Percentiles rank a stretch among this genome's conserved stretches.
phyloP scores from a whole-genome alignment of 2,888 invertebrate genomes.

The Lamellibrachia satsuma region DNA sequence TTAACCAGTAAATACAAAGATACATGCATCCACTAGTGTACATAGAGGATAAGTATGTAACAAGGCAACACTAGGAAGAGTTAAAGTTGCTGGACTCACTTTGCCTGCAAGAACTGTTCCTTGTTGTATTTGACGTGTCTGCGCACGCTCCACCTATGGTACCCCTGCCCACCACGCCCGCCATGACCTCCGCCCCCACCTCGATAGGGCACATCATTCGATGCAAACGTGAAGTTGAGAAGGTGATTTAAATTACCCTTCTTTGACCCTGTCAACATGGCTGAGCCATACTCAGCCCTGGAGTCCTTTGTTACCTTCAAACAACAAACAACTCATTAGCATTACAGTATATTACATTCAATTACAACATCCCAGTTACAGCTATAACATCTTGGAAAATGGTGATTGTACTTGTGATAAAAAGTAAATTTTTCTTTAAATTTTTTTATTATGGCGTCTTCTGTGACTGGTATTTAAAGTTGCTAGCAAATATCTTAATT shows the following conservation, averaged over 20 bases:
- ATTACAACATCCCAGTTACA: not conserved
- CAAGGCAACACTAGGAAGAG: not conserved
- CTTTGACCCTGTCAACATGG: slow-evolving; percentile 80
- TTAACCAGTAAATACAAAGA: too few species aligned
- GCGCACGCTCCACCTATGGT: slow-evolving; percentile 35
- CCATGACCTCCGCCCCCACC: slow-evolving; percentile 32
- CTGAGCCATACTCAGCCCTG: slow-evolving; percentile 78
- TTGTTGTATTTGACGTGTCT: slow-evolving; percentile 79
- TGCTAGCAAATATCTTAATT: not conserved
- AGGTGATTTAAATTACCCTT: slow-evolving; percentile 89
- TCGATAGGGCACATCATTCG: slow-evolving; percentile 67
- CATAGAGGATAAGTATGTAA: not conserved
- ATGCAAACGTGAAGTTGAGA: slow-evolving; percentile 88
- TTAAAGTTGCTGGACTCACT: slow-evolving; percentile 72
- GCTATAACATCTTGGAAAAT: not conserved
- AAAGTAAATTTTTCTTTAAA: not conserved
- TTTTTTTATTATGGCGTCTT: too few species aligned
- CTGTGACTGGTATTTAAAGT: too few species aligned
- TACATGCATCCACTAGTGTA: not conserved
- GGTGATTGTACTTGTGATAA: not conserved
- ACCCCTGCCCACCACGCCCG: not conserved
- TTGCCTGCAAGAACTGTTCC: slow-evolving; percentile 92
- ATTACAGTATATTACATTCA: not conserved
- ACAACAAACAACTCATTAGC: slow-evolving; percentile 6
- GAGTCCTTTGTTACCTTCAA: slow-evolving; percentile 29